Percentiles rank a stretch among this genome's conserved stretches.
Conservation (phyloP, 2,113 vertebrate species). For the Macquaria australasica region DNA sequence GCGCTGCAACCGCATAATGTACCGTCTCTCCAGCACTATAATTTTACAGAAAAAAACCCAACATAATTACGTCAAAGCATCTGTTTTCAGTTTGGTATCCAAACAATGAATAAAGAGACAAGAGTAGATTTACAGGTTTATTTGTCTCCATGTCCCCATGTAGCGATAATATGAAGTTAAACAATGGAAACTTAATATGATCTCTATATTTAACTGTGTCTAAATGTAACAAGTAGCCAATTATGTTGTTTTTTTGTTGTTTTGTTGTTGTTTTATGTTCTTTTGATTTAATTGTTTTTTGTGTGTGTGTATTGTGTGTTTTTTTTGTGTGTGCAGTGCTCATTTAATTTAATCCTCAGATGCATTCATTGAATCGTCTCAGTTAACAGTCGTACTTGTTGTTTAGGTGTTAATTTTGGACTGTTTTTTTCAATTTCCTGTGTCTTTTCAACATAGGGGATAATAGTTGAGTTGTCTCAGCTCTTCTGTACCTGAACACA, state of each 20-base stretch:
- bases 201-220: neutral
- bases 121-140: neutral
- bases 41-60: neutral
- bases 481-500: conserved; percentile 5
- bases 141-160: neutral
- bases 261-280: no score
- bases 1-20: neutral
- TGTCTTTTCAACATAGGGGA: neutral
- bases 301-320: neutral
- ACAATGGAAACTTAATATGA: neutral
- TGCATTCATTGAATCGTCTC: neutral
- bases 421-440: neutral
- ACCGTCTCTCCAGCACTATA: neutral
- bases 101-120: neutral
- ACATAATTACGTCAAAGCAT: neutral
- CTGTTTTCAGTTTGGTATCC: neutral
- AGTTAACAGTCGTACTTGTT: neutral
- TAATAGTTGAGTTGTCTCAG: neutral
- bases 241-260: neutral
- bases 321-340: neutral
- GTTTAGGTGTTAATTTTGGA: neutral
- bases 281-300: neutral
- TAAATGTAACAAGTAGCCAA: neutral
- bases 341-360: neutral
- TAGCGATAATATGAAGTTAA: neutral